These are phyloP conservation scores for Phyllostomus hastatus DNA, from an alignment of 2,113 vertebrate species.

Conservation along the genomic window DNA sequence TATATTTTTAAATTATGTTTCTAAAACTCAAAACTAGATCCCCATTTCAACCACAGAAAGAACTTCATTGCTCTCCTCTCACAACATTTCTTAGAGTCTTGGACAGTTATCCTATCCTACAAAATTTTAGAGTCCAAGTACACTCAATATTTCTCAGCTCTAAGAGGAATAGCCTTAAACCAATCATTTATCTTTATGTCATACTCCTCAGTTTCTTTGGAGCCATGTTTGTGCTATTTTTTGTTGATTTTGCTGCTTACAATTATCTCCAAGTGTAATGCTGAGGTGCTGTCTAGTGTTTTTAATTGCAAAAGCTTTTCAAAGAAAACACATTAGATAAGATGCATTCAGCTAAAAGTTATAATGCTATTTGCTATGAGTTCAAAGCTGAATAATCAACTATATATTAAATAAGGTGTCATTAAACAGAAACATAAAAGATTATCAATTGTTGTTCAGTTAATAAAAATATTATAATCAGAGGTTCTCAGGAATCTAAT, in stretches of 20 bases:
- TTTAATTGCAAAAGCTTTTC: background rate
- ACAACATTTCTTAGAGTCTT: background rate
- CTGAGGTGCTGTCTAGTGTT: background rate
- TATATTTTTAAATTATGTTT: background rate
- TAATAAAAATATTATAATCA: background rate
- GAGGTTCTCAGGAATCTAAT: background rate
- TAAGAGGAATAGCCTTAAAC: background rate
- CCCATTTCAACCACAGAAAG: background rate
- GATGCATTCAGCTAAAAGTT: background rate
- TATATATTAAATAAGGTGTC: background rate
- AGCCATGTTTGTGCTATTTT: background rate
- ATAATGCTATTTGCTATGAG: background rate
- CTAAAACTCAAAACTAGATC: background rate
- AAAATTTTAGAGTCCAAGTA: background rate
- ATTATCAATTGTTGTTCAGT: background rate
- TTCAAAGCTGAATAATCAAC: background rate
- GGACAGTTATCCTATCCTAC: background rate
- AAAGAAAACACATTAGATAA: background rate
- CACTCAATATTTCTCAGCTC: background rate
- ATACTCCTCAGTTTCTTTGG: background rate
- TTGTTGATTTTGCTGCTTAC: background rate
- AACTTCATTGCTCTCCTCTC: background rate
- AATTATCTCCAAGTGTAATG: background rate
- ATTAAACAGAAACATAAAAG: background rate
- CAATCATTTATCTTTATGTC: background rate